These are phyloP conservation scores for Natrix natrix DNA, from an alignment of 2,797 vertebrate species.

Conservation along the genomic window DNA sequence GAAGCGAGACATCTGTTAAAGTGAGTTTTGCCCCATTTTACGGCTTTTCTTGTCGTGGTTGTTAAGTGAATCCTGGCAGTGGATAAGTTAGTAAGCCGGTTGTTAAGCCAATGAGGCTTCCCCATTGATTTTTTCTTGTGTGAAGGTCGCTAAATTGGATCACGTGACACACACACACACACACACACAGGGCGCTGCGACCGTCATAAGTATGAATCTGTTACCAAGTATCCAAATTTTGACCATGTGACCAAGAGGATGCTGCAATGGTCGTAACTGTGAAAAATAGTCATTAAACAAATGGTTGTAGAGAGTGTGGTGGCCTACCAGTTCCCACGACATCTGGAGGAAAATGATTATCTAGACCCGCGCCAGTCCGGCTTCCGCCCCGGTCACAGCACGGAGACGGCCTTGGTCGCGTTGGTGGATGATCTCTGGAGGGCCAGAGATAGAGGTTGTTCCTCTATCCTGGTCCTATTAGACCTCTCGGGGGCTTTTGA, in stretches of 20 bases:
- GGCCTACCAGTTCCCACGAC: no score
- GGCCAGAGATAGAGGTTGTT: no score
- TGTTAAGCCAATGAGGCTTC: neutral
- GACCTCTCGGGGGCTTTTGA: no score
- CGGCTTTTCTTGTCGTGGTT: neutral
- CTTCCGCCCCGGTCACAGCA: no score
- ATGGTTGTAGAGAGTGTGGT: no score
- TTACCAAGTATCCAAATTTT: neutral
- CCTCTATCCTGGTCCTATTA: no score
- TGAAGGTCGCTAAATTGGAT: neutral
- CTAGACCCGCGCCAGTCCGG: no score
- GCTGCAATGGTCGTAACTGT: neutral
- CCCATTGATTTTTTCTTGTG: neutral
- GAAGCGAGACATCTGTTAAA: neutral
- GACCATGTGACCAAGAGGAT: neutral
- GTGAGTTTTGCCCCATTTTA: neutral
- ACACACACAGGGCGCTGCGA: neutral
- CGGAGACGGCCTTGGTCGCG: no score
- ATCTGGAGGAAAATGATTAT: no score
- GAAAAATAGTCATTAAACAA: neutral
- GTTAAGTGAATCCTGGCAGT: neutral
- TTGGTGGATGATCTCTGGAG: no score
- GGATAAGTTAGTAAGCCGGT: neutral
- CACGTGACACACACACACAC: neutral
- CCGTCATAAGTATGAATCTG: neutral